Base-by-base conservation (phyloP, 2,888 invertebrate species). In the Tachina fera region DNA sequence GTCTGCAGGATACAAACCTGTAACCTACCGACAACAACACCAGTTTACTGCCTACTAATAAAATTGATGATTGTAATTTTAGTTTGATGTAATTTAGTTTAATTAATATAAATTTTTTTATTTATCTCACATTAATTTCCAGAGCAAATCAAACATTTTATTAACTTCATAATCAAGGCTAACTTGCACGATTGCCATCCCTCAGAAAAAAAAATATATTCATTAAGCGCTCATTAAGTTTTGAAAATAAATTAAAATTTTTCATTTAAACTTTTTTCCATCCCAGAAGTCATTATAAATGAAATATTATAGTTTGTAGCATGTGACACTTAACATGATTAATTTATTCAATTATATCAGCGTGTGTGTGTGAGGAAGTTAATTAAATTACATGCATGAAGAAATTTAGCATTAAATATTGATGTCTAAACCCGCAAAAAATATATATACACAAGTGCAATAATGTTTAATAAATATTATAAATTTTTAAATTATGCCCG, bases 261-360 rank as follows among this genome's bases (percentile, higher is more conserved):
- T 13, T 16, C n/a, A 3, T 22, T 39, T 43, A 47, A 47, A 9
- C 0, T 1, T 10, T 8, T 58, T 1, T 47, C 39, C 39, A 1
- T n/a, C 13, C 31, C 39, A 13, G 22, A 9, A 45, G 71, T 74
- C 43, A 61, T 19, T 45, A 68, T 45, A 61, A 81, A 68, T 60
- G 16, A 51, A 31, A 11, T 61, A 70, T 70, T 43, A 72, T 53
- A 53, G 43, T 8, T n/a, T 63, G 56, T n/a, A 63, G 39, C 39
- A 63, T 56, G 58, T 80, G 72, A 74, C 80, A 68, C 53, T 60
- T 68, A 80, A 74, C 74, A 68, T 45, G 51, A 68, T 81, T 74
- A 81, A 72, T 72, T n/a, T 51, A 61, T 74, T 16, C 39, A 75
- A 53, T 65, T 80, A 72, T 58, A 49, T 31, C 31, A 31, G 9